Evolutionary conservation across 2,113 vertebrate species (phyloP).

Genomic region (Anolis sagrei): DNA sequence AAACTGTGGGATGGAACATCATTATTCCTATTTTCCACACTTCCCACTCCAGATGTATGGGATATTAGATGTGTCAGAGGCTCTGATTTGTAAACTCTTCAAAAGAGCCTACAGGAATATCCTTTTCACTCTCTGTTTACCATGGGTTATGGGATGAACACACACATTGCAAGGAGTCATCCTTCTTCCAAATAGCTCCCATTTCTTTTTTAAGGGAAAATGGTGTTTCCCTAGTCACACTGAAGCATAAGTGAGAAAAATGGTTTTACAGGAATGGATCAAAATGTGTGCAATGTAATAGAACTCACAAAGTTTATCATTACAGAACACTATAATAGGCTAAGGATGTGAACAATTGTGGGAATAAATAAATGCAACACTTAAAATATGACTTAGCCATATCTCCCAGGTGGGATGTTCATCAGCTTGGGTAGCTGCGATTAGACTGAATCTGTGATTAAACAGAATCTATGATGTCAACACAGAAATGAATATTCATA

Average conservation of each 20-base stretch:
- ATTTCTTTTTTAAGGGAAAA: neutral
- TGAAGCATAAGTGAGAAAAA: neutral
- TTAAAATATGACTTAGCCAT: neutral
- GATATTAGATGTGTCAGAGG: neutral
- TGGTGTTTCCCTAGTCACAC: neutral
- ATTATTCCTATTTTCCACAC: too few relatives aligned
- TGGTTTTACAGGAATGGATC: neutral
- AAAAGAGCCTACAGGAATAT: neutral
- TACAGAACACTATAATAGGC: neutral
- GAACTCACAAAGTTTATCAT: neutral
- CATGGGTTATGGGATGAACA: neutral
- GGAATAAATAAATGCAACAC: conserved; percentile 1
- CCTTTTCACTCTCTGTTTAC: neutral
- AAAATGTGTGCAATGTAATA: conserved; percentile 1
- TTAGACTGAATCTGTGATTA: conserved; percentile 20
- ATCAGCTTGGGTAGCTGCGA: neutral
- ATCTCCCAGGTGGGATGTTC: neutral
- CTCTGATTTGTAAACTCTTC: neutral
- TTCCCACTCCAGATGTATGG: neutral
- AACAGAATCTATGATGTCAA: conserved; percentile 7
- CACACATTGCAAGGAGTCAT: neutral
- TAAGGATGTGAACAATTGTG: neutral
- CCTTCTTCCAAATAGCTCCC: neutral
- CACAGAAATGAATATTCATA: neutral
- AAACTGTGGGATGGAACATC: too few relatives aligned